These are phyloP conservation scores for Eupithecia inturbata DNA, from an alignment of 2,888 invertebrate genomes.

Conservation along the genomic window DNA sequence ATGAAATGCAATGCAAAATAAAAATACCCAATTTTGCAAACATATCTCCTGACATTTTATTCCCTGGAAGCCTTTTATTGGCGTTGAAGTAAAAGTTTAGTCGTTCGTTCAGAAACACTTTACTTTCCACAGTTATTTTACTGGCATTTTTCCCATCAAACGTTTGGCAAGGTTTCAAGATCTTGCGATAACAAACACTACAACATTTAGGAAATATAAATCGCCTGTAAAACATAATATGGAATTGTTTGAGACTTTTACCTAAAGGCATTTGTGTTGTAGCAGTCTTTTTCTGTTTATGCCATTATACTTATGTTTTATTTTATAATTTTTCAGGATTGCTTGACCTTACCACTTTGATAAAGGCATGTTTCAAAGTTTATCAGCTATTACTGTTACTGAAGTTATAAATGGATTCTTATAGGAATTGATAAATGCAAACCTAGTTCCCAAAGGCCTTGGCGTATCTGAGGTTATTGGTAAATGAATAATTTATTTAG, in stretches of 20 bases:
- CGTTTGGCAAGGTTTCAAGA: constrained; percentile 31
- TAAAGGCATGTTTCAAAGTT: neutral
- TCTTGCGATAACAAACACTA: constrained; percentile 18
- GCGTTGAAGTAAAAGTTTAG: neutral
- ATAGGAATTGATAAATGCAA: neutral
- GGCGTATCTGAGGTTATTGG: neutral
- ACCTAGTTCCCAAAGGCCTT: neutral
- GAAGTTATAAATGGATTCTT: neutral
- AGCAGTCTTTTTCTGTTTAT: neutral
- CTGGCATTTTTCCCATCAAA: constrained; percentile 22
- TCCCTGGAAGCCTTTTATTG: neutral
- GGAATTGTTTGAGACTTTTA: neutral
- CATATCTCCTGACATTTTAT: neutral
- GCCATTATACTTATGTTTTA: neutral
- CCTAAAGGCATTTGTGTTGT: neutral
- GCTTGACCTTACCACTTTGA: neutral
- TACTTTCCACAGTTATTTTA: constrained; percentile 27
- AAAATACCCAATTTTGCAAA: neutral
- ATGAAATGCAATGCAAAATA: neutral
- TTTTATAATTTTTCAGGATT: neutral
- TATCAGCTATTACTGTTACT: neutral
- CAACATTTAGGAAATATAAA: constrained; percentile 13
- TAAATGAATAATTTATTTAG: constrained; percentile 5
- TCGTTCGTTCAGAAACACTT: constrained; percentile 6
- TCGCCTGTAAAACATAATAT: neutral